Evolutionary conservation across 37 sponge, comb jelly and placozoan genomes (phyloP).

Genomic region (Diacarnus erythraeanus): DNA sequence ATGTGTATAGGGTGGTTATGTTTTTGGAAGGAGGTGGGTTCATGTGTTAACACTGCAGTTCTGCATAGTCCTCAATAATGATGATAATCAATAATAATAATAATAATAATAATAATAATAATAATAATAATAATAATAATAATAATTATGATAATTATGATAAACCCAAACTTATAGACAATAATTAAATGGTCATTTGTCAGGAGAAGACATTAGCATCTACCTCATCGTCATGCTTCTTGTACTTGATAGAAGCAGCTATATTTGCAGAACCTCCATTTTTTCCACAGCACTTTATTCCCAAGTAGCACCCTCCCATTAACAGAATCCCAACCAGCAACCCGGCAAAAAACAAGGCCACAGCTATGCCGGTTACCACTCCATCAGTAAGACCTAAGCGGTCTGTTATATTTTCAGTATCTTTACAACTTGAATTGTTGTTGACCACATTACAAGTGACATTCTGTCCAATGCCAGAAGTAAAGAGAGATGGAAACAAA

Average conservation of each 20-base stretch:
- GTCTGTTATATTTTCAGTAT: not conserved
- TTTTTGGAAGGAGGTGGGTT: no score
- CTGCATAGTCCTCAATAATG: no score
- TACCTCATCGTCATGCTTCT: conserved; percentile 22
- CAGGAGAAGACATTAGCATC: no score
- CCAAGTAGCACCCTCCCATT: not conserved
- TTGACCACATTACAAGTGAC: not conserved
- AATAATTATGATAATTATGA: no score
- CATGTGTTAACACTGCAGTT: no score
- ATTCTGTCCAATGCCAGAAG: not conserved
- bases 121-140: no score
- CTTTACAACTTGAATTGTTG: not conserved
- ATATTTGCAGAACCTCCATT: not conserved
- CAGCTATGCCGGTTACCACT: conserved; percentile 12
- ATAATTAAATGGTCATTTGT: not conserved
- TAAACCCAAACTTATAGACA: no score
- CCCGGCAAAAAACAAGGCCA: conserved; percentile 20
- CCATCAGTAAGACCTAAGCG: conserved; percentile 13
- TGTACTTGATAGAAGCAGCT: conserved; percentile 2
- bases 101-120: no score
- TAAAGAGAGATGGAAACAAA: not conserved
- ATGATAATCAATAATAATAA: no score
- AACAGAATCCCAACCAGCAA: not conserved
- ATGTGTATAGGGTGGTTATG: no score
- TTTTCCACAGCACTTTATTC: not conserved